Evolutionary conservation across 2,113 vertebrate species (phyloP).

Genomic region (Nesoenas mayeri): DNA sequence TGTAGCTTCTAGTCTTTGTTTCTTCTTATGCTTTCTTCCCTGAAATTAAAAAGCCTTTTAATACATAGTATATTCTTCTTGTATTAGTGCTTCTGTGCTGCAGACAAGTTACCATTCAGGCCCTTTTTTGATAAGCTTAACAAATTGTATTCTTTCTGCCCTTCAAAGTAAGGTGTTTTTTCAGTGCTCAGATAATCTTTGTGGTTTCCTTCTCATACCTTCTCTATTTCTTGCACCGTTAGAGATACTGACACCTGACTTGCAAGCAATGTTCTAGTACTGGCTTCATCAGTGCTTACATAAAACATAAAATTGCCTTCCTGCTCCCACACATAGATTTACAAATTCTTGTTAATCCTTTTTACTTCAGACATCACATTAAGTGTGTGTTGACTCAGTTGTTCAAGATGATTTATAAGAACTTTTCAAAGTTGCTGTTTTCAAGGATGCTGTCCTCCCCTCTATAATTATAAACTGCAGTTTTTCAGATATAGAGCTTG

Average conservation of each 20-base stretch:
- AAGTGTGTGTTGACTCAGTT: background rate
- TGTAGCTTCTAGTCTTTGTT: background rate
- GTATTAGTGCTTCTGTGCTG: background rate
- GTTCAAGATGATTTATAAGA: constrained; percentile 10
- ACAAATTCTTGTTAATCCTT: background rate
- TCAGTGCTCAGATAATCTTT: background rate
- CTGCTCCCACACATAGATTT: background rate
- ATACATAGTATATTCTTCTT: background rate
- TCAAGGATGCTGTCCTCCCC: background rate
- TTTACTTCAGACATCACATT: background rate
- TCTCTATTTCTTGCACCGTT: background rate
- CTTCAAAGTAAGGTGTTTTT: background rate
- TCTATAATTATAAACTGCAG: background rate
- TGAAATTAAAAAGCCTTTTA: background rate
- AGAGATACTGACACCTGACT: background rate
- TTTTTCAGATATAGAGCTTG: background rate
- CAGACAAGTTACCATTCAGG: background rate
- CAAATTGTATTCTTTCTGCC: background rate
- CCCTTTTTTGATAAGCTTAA: background rate
- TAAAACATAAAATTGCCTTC: background rate
- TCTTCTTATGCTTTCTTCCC: background rate
- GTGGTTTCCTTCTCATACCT: background rate
- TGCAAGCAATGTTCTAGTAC: background rate
- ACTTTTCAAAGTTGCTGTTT: constrained; percentile 14
- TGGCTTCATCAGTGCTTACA: background rate